Evolutionary conservation across 2,797 vertebrate genomes (phyloP).

Genomic region (Botia almorhae): DNA sequence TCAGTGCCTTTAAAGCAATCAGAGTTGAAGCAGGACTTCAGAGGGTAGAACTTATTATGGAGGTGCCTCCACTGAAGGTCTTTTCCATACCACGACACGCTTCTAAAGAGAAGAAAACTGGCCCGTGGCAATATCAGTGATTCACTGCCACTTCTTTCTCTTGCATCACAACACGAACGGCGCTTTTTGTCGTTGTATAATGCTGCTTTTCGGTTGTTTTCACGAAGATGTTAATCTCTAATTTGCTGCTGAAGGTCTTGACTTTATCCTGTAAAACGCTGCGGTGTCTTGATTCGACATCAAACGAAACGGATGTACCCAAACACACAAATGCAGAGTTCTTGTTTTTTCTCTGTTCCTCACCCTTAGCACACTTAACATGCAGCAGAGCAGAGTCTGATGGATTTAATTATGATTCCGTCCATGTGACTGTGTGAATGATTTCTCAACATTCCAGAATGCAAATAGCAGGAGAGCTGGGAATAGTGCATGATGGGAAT

Average conservation of each 20-base stretch:
- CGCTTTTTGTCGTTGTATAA: not conserved
- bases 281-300: not conserved
- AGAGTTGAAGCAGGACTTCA: not conserved
- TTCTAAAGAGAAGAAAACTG: not conserved
- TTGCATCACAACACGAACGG: not conserved
- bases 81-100: not conserved
- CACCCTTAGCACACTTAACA: conserved; percentile 20
- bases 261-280: not conserved
- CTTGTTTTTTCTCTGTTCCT: not conserved
- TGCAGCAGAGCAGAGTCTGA: conserved; percentile 30
- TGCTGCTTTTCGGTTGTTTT: not conserved
- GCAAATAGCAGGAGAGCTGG: conserved; percentile 44
- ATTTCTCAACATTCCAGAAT: conserved; percentile 51
- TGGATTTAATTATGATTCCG: conserved; percentile 46
- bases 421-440: conserved; percentile 47
- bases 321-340: not conserved
- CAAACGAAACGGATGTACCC: conserved; percentile 1
- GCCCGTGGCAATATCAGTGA: not conserved
- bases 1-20: conserved; percentile 1
- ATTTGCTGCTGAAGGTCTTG: not conserved
- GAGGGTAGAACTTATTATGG: not conserved
- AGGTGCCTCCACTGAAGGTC: not conserved
- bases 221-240: not conserved
- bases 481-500: conserved; percentile 24
- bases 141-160: not conserved